Evolutionary conservation across 2,113 vertebrate species (phyloP).

Genomic region (Delphinus delphis): DNA sequence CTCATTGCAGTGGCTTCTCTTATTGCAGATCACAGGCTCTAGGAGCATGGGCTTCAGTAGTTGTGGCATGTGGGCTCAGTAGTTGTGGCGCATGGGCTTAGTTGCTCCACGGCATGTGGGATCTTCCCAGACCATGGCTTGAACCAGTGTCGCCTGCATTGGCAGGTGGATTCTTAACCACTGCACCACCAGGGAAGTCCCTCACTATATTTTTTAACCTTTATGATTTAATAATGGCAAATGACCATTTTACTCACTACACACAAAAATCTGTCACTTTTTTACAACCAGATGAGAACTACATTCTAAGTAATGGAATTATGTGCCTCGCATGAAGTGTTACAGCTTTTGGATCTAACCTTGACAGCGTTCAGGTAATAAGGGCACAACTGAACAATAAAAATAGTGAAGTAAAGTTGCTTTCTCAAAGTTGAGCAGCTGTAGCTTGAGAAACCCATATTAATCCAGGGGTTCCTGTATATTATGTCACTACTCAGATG

Average conservation of each 20-base stretch:
- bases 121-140: too few species aligned
- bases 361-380: background rate
- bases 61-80: too few species aligned
- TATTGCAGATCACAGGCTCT: too few species aligned
- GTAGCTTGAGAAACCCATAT: background rate
- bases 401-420: background rate
- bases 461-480: background rate
- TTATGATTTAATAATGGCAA: conserved; percentile 23
- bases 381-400: background rate
- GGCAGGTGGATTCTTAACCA: too few species aligned
- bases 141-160: too few species aligned
- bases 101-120: too few species aligned
- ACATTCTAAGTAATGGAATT: background rate
- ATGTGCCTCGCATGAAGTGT: background rate
- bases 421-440: background rate
- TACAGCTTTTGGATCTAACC: background rate
- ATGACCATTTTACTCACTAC: background rate
- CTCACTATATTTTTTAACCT: conserved; percentile 1
- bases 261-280: background rate
- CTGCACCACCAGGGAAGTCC: too few species aligned
- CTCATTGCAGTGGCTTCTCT: too few species aligned
- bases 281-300: background rate
- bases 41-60: too few species aligned
- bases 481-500: background rate
- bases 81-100: too few species aligned